phyloP scores from a whole-genome alignment of 1,140 invertebrate species.

The Dolichoris vasculosae region DNA sequence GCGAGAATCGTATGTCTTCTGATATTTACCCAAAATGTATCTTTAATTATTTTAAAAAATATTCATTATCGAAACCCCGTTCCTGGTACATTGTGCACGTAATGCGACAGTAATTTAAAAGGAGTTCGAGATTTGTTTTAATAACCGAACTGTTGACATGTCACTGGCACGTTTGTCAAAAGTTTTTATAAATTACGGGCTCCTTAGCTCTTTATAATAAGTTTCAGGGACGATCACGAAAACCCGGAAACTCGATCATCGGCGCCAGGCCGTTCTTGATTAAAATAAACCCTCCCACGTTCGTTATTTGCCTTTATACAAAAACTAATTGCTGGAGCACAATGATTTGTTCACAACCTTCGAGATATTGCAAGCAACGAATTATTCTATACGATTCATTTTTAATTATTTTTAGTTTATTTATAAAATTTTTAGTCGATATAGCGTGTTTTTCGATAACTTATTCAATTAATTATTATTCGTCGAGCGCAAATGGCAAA shows the following conservation, averaged over 20 bases:
- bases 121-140: background rate
- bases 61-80: background rate
- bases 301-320: background rate
- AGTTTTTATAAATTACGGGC: background rate
- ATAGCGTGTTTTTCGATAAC: background rate
- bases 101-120: background rate
- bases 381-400: background rate
- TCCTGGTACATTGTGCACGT: background rate
- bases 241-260: constrained; percentile 15
- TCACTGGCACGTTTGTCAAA: background rate
- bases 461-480: too few relatives aligned
- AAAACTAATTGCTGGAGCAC: background rate
- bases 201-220: background rate
- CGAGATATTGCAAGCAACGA: background rate
- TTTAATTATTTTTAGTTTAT: background rate
- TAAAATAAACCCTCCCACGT: constrained; percentile 16
- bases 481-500: too few relatives aligned
- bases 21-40: background rate
- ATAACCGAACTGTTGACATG: background rate
- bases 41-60: background rate
- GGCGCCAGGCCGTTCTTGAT: background rate
- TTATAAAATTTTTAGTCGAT: background rate
- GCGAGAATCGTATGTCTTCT: background rate
- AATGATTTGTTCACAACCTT: background rate
- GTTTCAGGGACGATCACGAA: constrained; percentile 22